phyloP scores from a whole-genome alignment of 37 sponge, comb jelly and placozoan species.

The Halichondria panicea region DNA sequence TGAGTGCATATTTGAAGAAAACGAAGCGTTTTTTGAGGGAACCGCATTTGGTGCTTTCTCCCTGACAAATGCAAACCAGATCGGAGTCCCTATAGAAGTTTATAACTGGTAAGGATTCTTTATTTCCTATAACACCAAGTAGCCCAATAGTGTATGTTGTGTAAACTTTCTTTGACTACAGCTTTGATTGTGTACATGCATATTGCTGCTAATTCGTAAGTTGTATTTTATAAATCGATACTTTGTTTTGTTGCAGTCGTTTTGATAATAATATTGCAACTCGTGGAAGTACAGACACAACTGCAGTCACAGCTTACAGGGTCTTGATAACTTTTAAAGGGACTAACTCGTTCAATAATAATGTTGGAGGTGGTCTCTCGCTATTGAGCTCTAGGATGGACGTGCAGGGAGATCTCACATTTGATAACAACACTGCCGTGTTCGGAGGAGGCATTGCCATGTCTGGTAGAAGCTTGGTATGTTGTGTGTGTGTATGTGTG shows the following conservation, averaged over 20 bases:
- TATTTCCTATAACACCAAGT: no score
- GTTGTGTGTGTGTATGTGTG: no score
- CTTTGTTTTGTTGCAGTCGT: constrained; percentile 10
- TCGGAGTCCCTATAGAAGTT: constrained; percentile 47
- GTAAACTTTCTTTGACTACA: neutral
- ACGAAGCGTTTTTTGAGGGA: constrained; percentile 60
- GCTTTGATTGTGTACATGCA: neutral
- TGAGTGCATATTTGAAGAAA: constrained; percentile 39
- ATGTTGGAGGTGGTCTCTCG: constrained; percentile 57
- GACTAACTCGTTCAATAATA: constrained; percentile 22
- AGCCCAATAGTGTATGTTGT: neutral
- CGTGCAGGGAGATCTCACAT: constrained; percentile 26
- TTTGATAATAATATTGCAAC: constrained; percentile 1
- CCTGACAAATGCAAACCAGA: constrained; percentile 30
- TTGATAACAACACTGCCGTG: constrained; percentile 50
- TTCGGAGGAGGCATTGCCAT: constrained; percentile 66
- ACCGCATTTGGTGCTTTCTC: constrained; percentile 70
- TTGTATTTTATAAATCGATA: no score
- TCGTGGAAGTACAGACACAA: constrained; percentile 17
- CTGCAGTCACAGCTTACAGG: constrained; percentile 57
- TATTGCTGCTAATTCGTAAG: no score
- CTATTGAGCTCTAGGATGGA: constrained; percentile 63
- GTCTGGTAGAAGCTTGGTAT: constrained; percentile 67
- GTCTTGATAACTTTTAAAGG: constrained; percentile 43
- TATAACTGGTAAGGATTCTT: constrained; percentile 59